Evolutionary conservation across 2,113 vertebrate species (phyloP), one percentile per base, ranked within the genome.

Genomic region (Heloderma charlesbogerti): DNA sequence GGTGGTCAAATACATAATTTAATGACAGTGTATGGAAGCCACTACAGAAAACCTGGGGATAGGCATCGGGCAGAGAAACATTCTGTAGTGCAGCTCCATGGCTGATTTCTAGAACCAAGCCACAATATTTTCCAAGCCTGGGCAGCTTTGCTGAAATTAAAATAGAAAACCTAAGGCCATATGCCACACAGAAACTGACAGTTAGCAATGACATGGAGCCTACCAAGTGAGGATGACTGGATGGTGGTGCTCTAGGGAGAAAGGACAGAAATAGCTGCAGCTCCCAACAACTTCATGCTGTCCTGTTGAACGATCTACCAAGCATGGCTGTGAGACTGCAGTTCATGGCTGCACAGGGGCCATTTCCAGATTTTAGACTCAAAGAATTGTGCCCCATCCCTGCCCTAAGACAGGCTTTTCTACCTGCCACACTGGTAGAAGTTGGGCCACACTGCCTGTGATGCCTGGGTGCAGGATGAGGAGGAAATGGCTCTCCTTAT

Each of bases 11-110:
- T 92, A 94, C 95, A 96, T 94, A 96, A 95, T 92, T 93, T 97
- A 97, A 97, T 97, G 94, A 95, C 94, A 97, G 97, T 94, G 94
- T 96, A 94, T 91, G 93, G 95, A 96, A 96, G 95, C 97, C 97
- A 97, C 97, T 96, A 96, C 95, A 97, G 97, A 97, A 95, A 97
- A 91, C 74, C 71, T 93, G 94, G 74, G 94, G 96, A 63, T 20
- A 86, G 84, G 74, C 89, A 90, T 40, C 71, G 84, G 95, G 94
- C 87, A 31, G 92, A 93, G 96, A 97, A 97, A 95, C 95, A 94
- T 94, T 96, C 95, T 96, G 97, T 91, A 96, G 97, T 94, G 92
- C 51, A 89, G 95, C 96, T 91, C 92, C 95, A 95, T 27, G 96
- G 96, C 95, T 95, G 96, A 94, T 96, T 96, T 94, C 95, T 93